A percentile compares a stretch with the other conserved stretches of the same genome.
Conservation (phyloP, 2,888 invertebrate species). For the Octodonta nipae region DNA sequence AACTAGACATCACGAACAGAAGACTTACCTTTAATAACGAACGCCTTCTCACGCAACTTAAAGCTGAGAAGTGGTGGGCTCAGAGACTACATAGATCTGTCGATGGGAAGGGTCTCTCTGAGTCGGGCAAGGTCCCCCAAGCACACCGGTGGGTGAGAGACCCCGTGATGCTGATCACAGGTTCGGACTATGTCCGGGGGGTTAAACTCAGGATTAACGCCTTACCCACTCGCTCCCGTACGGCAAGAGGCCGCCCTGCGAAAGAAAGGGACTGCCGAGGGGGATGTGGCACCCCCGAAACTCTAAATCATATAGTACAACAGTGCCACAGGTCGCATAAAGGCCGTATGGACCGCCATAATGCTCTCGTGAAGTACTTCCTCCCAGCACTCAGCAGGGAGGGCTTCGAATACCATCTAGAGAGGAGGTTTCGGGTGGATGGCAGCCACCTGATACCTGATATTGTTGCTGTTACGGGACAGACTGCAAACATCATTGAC, state of each 20-base stretch:
- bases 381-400: neutral
- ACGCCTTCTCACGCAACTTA: too few relatives aligned
- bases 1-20: too few relatives aligned
- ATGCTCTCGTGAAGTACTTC: neutral
- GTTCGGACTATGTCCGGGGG: constrained; percentile 4
- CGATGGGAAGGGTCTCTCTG: constrained; percentile 5
- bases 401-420: neutral
- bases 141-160: constrained; percentile 6
- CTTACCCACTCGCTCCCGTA: constrained; percentile 6
- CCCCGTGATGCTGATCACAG: constrained; percentile 3
- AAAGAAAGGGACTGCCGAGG: constrained; percentile 8
- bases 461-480: neutral
- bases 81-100: too few relatives aligned
- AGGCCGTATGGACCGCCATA: neutral
- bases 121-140: neutral
- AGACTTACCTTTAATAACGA: too few relatives aligned
- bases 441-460: neutral
- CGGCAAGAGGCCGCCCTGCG: constrained; percentile 3
- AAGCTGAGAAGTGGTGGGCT: too few relatives aligned
- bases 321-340: neutral
- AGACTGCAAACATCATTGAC: neutral
- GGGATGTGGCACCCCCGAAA: constrained; percentile 8
- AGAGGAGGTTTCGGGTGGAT: neutral
- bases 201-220: constrained; percentile 8
- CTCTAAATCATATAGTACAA: neutral